phyloP scores from a whole-genome alignment of 2,888 invertebrate genomes.

The Eupithecia abbreviata region DNA sequence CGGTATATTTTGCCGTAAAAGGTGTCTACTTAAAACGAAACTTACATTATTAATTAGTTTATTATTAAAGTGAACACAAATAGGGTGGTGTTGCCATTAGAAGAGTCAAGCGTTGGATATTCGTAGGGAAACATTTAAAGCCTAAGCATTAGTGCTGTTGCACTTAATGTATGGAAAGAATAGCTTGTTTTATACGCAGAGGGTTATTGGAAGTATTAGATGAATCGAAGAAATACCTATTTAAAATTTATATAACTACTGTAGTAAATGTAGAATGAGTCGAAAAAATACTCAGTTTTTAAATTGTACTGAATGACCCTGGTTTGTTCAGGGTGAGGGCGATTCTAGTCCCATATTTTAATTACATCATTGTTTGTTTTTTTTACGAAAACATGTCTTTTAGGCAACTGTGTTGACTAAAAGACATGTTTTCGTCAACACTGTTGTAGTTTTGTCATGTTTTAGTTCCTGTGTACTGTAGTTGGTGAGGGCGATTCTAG shows the following conservation, averaged over 20 bases:
- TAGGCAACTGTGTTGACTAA: no score
- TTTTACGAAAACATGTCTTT: no score
- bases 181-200: slow-evolving; percentile 25
- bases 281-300: neutral
- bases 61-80: neutral
- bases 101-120: slow-evolving; percentile 2
- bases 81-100: slow-evolving; percentile 4
- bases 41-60: neutral
- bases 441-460: no score
- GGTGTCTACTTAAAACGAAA: neutral
- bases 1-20: neutral
- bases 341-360: no score
- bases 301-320: neutral
- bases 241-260: neutral
- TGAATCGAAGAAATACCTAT: neutral
- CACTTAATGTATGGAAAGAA: slow-evolving; percentile 35
- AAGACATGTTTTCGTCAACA: no score
- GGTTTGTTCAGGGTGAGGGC: neutral
- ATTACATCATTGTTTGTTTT: no score
- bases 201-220: slow-evolving; percentile 1
- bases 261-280: neutral
- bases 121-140: slow-evolving; percentile 43
- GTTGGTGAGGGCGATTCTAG: neutral
- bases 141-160: slow-evolving; percentile 62
- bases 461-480: no score